Evolutionary conservation across 2,888 invertebrate species (phyloP).

Genomic region (Melitaea athalia): DNA sequence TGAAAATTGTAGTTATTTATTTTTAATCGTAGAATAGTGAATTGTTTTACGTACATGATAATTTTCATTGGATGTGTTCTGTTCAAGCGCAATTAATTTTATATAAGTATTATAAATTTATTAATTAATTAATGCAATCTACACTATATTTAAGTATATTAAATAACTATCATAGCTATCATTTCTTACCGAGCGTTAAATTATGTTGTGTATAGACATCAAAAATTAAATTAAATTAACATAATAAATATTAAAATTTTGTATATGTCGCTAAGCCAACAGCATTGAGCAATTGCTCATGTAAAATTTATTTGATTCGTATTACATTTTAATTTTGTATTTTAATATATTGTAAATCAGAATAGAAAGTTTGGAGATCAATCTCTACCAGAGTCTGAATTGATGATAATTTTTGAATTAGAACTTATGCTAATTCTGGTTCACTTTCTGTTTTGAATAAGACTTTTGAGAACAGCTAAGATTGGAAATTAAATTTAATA

Average conservation of each 20-base stretch:
- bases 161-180: no score
- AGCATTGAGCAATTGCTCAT: neutral
- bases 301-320: neutral
- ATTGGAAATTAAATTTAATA: slow-evolving; percentile 9
- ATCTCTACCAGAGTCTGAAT: neutral
- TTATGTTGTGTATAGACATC: no score
- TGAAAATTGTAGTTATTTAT: neutral
- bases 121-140: neutral
- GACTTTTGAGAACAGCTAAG: neutral
- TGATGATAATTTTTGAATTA: neutral
- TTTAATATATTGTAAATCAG: neutral
- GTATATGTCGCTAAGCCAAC: neutral
- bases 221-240: no score
- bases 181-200: no score
- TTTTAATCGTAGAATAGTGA: neutral
- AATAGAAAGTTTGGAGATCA: neutral
- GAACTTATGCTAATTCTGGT: neutral
- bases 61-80: neutral
- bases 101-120: neutral
- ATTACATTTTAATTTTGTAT: neutral
- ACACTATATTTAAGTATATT: neutral
- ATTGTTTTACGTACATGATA: neutral
- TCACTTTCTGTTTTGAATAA: neutral
- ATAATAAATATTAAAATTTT: no score
- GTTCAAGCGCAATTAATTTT: slow-evolving; percentile 7